Conservation (phyloP, 2,113 vertebrate species). For the Megaptera novaeangliae region DNA sequence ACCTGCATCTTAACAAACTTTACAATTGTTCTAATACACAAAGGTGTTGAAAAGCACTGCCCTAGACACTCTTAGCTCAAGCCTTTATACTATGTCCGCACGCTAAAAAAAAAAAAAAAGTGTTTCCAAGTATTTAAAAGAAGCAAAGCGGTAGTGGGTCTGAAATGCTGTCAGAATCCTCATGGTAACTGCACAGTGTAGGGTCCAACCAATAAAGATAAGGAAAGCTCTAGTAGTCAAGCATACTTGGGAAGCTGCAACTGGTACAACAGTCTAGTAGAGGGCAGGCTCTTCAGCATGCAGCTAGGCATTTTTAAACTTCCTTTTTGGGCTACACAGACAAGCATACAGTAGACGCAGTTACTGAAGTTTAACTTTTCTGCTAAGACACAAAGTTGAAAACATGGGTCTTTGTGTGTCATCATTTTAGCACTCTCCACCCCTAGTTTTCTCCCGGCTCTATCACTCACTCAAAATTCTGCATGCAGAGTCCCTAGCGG, state of each 20-base stretch:
- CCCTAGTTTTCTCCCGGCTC: background rate
- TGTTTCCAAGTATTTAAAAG: conserved; percentile 10
- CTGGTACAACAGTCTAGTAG: background rate
- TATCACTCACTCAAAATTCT: background rate
- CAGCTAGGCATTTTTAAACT: background rate
- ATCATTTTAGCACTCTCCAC: background rate
- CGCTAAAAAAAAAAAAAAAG: background rate
- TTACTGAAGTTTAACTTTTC: background rate
- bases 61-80: background rate
- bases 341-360: background rate
- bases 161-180: background rate
- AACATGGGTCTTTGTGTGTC: background rate
- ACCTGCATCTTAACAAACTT: background rate
- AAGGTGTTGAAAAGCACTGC: background rate
- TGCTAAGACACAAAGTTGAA: background rate
- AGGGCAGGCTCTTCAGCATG: background rate
- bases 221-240: background rate
- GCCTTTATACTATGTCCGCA: background rate
- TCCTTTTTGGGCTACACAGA: background rate
- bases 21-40: background rate
- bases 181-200: background rate
- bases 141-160: background rate
- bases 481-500: background rate
- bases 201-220: background rate
- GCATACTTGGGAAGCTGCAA: background rate